A percentile compares a stretch with the other conserved stretches of the same genome.
Evolutionary conservation across 1,140 invertebrate genomes (phyloP).

Genomic region (Neomicropteryx cornuta): DNA sequence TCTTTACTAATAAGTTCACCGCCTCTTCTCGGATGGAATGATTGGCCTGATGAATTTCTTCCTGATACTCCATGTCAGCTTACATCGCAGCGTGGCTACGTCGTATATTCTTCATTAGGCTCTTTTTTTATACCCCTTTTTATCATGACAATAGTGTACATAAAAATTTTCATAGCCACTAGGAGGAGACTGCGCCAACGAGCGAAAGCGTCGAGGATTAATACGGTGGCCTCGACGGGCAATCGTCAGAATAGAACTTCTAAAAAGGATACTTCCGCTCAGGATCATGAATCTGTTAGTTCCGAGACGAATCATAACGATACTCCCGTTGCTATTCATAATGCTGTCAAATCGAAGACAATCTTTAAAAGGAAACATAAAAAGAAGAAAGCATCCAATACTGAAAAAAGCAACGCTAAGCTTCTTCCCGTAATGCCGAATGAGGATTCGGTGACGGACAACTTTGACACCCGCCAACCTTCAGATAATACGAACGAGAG

Average conservation of each 20-base stretch:
- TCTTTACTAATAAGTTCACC: slow-evolving; percentile 85
- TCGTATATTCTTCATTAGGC: slow-evolving; percentile 83
- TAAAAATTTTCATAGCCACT: slow-evolving; percentile 83
- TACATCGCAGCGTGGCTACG: slow-evolving; percentile 70
- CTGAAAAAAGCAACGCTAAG: slow-evolving; percentile 20
- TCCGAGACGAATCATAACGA: slow-evolving; percentile 51
- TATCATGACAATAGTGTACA: slow-evolving; percentile 89
- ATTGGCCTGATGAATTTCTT: slow-evolving; percentile 72
- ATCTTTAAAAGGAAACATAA: slow-evolving; percentile 29
- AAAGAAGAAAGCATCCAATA: slow-evolving; percentile 18
- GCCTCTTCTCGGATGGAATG: slow-evolving; percentile 89
- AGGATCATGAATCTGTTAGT: slow-evolving; percentile 55
- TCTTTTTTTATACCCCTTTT: slow-evolving; percentile 89
- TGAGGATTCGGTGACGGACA: slow-evolving; percentile 44
- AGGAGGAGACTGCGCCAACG: slow-evolving; percentile 59
- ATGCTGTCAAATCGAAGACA: slow-evolving; percentile 26
- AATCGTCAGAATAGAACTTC: slow-evolving; percentile 8
- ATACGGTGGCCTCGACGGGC: slow-evolving; percentile 34
- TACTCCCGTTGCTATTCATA: slow-evolving; percentile 17
- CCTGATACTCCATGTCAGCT: slow-evolving; percentile 54
- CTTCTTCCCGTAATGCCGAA: slow-evolving; percentile 33
- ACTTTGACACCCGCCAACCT: too few species aligned
- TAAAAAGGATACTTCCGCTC: slow-evolving; percentile 18
- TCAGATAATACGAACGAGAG: slow-evolving; percentile 23
- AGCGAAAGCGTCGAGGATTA: slow-evolving; percentile 57